Evolutionary conservation across 30 jellyfish, hydroid and myxozoan genomes (phyloP), one percentile per base, ranked within the genome.

Genomic region (Hydractinia echinata): DNA sequence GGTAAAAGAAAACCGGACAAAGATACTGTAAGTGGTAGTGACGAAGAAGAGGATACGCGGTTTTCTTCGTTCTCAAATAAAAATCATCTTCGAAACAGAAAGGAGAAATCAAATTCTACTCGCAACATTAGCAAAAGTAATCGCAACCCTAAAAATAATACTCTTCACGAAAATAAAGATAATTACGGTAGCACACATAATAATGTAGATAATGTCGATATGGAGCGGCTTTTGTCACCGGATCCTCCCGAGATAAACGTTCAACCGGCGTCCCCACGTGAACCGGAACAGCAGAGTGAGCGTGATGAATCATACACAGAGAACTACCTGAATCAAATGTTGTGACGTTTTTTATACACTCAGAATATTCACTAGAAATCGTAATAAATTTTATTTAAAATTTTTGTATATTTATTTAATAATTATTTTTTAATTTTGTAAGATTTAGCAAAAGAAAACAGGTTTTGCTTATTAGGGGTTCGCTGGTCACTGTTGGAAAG

Each of bases 1-100:
- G 83, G 94, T 10, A 76, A 67, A 50, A 68, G 94, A 51, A 76
- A 52, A 76, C 85, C 88, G 20, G 84, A 80, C 51, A 16, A 10
- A 7, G 68, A 67, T 52, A 10, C 66, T 11, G 15, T 19, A 0
- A 67, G 67, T 4, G 61, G 66, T 49, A 67, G 20, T 4, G 83
- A 66, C 5, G 61, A 54, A 4, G 61, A 72, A 18, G 64, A 52
- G 7, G 81, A 72, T 16, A 72, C 74, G 74, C 39, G 51, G 39
- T 64, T n/a, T 13, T 51, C 10, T 44, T 6, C 19, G 18, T 64
- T 7, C 0, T 6, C 39, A 9, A 64, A 64, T n/a, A 7, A 6
- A 58, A 58, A 58, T 11, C 69, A 58, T 58, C 15, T 11, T 58
- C 19, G 18, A 11, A 16, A 58, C 15, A 13, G 15, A 58, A 58